These are phyloP conservation scores for Urocynchramus pylzowi DNA, from an alignment of 2,113 vertebrate species.

Conservation along the genomic window DNA sequence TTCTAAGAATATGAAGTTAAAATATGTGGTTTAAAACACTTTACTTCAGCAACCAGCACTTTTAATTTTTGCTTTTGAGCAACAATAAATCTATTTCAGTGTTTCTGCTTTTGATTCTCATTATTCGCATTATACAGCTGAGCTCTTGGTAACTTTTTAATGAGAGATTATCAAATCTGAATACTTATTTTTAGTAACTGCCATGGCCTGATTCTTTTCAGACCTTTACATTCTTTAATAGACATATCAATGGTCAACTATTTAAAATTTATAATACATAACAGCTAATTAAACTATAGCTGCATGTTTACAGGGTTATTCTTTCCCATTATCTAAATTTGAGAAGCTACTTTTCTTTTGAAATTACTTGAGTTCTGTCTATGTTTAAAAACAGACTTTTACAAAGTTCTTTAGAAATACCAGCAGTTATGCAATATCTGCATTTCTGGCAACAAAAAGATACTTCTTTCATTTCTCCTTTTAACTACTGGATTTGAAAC, in stretches of 20 bases:
- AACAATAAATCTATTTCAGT: not conserved
- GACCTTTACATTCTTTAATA: not conserved
- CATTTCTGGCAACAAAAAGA: not conserved
- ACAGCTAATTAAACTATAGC: not conserved
- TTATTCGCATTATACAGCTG: not conserved
- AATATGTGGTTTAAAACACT: not conserved
- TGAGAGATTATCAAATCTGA: not conserved
- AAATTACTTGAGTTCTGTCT: not conserved
- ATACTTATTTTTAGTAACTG: not conserved
- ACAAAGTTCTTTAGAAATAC: not conserved
- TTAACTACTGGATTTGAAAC: not conserved
- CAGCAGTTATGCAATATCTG: not conserved
- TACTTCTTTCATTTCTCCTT: not conserved
- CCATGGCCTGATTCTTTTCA: not conserved
- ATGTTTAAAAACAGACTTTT: not conserved
- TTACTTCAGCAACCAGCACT: not conserved
- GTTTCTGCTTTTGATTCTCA: not conserved
- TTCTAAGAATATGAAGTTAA: not conserved
- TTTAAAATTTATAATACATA: not conserved
- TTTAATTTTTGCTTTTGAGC: not conserved
- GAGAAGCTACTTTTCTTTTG: not conserved
- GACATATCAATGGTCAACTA: not conserved
- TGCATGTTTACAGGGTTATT: not conserved
- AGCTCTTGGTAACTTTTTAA: not conserved
- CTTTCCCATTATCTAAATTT: not conserved